Percentiles rank a stretch among this genome's conserved stretches.
Conservation (phyloP, 1,140 invertebrate species). For the Dendrolimus kikuchii region DNA sequence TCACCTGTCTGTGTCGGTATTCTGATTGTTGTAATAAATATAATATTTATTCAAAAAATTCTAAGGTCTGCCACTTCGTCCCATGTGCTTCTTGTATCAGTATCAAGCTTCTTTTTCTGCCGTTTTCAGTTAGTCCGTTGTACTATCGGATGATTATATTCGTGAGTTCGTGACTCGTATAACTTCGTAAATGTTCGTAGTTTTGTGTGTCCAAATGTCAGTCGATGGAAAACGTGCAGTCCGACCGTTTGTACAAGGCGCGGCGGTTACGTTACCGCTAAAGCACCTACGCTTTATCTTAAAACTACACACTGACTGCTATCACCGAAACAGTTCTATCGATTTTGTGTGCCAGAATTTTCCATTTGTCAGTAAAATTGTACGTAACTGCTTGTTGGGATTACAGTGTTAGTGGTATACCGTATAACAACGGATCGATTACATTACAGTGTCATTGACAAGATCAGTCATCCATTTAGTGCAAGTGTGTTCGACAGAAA, state of each 20-base stretch:
- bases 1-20: too few relatives aligned
- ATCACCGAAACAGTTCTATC: conserved; percentile 31
- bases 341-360: conserved; percentile 44
- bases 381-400: conserved; percentile 38
- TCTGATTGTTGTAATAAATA: too few relatives aligned
- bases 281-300: conserved; percentile 31
- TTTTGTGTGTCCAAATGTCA: conserved; percentile 18
- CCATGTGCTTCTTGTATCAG: too few relatives aligned
- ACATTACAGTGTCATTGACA: conserved; percentile 47
- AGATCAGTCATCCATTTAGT: conserved; percentile 55
- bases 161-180: conserved; percentile 6
- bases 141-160: background rate
- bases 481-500: conserved; percentile 40
- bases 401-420: conserved; percentile 39
- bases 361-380: conserved; percentile 29
- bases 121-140: background rate
- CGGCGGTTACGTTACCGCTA: conserved; percentile 24
- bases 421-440: conserved; percentile 32
- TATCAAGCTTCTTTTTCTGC: background rate
- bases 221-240: conserved; percentile 26
- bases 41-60: too few relatives aligned
- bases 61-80: too few relatives aligned
- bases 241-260: conserved; percentile 16
- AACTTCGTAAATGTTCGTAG: conserved; percentile 5
- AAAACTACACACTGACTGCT: conserved; percentile 15